Evolutionary conservation across 2,888 invertebrate genomes (phyloP).

Genomic region (Toxonevra muliebris): DNA sequence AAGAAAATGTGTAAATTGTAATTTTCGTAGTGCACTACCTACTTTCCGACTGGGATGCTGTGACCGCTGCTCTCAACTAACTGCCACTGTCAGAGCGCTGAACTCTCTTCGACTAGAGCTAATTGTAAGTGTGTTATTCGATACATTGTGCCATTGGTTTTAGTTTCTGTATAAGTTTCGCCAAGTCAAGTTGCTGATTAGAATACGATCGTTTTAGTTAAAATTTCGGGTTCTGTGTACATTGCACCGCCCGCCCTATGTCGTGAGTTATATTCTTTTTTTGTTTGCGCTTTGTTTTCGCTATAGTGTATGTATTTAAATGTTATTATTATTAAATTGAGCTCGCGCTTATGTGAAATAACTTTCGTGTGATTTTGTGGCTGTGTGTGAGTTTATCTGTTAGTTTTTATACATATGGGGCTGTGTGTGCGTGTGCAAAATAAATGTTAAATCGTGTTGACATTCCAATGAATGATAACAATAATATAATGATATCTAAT

Average conservation of each 20-base stretch:
- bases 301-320: constrained; percentile 4
- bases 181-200: constrained; percentile 45
- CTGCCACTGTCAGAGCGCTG: no score
- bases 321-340: constrained; percentile 11
- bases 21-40: no score
- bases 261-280: constrained; percentile 10
- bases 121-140: neutral
- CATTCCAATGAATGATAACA: constrained; percentile 6
- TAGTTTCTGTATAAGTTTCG: constrained; percentile 60
- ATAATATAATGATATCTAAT: neutral
- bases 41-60: no score
- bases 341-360: neutral
- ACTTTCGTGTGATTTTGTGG: neutral
- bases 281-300: neutral
- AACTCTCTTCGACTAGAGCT: no score
- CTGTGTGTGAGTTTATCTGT: neutral
- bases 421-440: constrained; percentile 4
- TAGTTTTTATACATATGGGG: neutral
- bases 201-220: constrained; percentile 3
- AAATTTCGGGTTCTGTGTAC: neutral
- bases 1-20: no score
- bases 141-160: constrained; percentile 39
- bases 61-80: no score
- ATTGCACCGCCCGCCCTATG: neutral
- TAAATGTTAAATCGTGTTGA: constrained; percentile 24